phyloP scores from a whole-genome alignment of 1,140 invertebrate species.

The Trachymyrmex cornetzi region DNA sequence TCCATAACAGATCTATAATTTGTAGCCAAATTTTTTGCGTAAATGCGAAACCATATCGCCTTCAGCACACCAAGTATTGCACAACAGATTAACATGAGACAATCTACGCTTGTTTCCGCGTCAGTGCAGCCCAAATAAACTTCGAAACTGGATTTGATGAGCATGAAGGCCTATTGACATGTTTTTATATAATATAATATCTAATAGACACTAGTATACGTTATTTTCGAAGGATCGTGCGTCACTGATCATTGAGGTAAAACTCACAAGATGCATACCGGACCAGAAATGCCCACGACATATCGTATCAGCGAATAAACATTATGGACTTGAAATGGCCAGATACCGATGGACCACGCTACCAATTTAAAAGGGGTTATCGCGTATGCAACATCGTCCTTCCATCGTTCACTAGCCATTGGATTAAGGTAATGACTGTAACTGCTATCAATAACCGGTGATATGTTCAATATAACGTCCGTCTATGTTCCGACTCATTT shows the following conservation, averaged over 20 bases:
- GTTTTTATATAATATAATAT: neutral
- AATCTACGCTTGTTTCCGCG: slow-evolving; percentile 39
- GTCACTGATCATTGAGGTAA: neutral
- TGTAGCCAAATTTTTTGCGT: neutral
- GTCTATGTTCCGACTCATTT: neutral
- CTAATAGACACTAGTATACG: neutral
- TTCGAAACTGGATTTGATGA: slow-evolving; percentile 19
- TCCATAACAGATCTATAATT: slow-evolving; percentile 36
- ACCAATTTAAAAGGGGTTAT: slow-evolving; percentile 50
- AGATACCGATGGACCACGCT: slow-evolving; percentile 49
- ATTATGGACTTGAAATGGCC: slow-evolving; percentile 57
- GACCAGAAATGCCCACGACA: neutral
- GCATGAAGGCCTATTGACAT: slow-evolving; percentile 12
- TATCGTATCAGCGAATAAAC: neutral
- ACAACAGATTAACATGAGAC: slow-evolving; percentile 8
- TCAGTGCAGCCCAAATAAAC: slow-evolving; percentile 37
- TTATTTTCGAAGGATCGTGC: neutral
- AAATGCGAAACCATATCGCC: slow-evolving; percentile 4
- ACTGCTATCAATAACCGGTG: slow-evolving; percentile 12
- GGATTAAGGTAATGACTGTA: neutral
- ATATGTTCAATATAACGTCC: neutral
- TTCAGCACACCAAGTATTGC: slow-evolving; percentile 32
- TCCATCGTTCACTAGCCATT: slow-evolving; percentile 23
- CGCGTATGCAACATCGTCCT: slow-evolving; percentile 49
- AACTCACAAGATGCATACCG: slow-evolving; percentile 4